These are phyloP conservation scores for Prosopocoilus inquinatus DNA, from an alignment of 2,888 invertebrate species.

Conservation along the genomic window DNA sequence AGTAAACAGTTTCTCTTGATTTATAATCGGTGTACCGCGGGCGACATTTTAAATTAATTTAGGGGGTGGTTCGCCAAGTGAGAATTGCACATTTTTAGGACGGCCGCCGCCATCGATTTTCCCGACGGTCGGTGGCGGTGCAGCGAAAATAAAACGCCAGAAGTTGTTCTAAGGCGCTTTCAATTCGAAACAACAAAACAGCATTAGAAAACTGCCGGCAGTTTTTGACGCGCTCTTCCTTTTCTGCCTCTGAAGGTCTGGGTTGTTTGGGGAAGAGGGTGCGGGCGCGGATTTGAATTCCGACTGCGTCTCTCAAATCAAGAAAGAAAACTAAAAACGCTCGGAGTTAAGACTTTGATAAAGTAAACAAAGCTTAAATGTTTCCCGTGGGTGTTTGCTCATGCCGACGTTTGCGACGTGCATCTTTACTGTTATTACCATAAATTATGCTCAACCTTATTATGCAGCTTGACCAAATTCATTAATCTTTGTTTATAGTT, in stretches of 20 bases:
- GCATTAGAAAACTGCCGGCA: conserved; percentile 23
- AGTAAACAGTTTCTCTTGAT: too few relatives aligned
- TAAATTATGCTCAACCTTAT: conserved; percentile 11
- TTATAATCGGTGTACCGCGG: too few relatives aligned
- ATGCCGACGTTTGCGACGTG: conserved; percentile 15
- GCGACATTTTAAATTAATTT: too few relatives aligned
- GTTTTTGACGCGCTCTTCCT: conserved; percentile 23
- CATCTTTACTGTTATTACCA: neutral
- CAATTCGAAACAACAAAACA: conserved; percentile 27
- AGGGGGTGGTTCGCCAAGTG: too few relatives aligned
- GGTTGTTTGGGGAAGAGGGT: neutral
- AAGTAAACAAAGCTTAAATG: conserved; percentile 42
- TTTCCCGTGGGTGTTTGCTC: conserved; percentile 33
- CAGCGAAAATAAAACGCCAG: neutral
- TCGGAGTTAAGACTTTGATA: conserved; percentile 40
- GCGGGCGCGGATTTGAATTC: conserved; percentile 26
- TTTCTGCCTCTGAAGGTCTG: conserved; percentile 20
- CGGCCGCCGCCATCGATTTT: too few relatives aligned
- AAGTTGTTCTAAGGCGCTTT: conserved; percentile 12
- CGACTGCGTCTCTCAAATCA: conserved; percentile 34
- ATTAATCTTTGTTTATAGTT: too few relatives aligned
- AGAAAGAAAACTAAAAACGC: conserved; percentile 37
- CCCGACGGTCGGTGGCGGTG: too few relatives aligned
- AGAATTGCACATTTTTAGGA: too few relatives aligned
- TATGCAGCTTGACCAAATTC: neutral